Base-by-base conservation (phyloP, 2,113 vertebrate species). In the Fulmarus glacialis region DNA sequence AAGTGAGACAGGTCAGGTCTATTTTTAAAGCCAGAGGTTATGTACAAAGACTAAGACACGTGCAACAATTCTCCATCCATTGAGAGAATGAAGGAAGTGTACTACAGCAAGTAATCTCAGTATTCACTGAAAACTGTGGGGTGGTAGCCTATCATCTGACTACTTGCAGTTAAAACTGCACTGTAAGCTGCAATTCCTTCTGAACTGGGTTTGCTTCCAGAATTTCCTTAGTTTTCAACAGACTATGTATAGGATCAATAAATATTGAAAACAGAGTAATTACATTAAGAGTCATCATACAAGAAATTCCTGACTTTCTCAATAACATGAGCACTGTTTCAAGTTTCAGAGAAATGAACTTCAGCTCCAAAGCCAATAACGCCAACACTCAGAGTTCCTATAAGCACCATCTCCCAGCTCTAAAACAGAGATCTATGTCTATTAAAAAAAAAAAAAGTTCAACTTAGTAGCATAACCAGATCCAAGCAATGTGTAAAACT, bases 231-330 rank as follows among this genome's bases (percentile, higher is more conserved):
- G 29, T 71, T 93, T 89, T 55, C 56, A 86, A 59, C 4, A 60
- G 36, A 66, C 12, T 36, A 56, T 13, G 11, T 4, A 6, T 5
- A 77, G 19, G 19, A 86, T 36, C 53, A 82, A 68, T 90, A 63
- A 81, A 89, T 15, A 78, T 0, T 50, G 26, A 66, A 81, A 89
- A 55, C 20, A 47, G 40, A 87, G 32, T 23, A 70, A 84, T 56
- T 62, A 26, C n/a, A n/a, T 38, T 38, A 67, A 67, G 38, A 87
- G 34, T 11, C 0, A 0, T 52, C 20, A 15, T 15, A 62, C 11
- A 84, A 93, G 64, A 91, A 87, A 87, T 70, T 81, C 38, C 47
- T 24, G 15, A 18, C 43, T n/a, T 82, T 53, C 78, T 82, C 56
- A 71, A 3, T 59, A 75, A 74, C 22, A 32, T 5, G 15, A 84